Evolutionary conservation across 2,888 invertebrate genomes (phyloP), one percentile per base, ranked within the genome.

Genomic region (Gastrophysa polygoni): DNA sequence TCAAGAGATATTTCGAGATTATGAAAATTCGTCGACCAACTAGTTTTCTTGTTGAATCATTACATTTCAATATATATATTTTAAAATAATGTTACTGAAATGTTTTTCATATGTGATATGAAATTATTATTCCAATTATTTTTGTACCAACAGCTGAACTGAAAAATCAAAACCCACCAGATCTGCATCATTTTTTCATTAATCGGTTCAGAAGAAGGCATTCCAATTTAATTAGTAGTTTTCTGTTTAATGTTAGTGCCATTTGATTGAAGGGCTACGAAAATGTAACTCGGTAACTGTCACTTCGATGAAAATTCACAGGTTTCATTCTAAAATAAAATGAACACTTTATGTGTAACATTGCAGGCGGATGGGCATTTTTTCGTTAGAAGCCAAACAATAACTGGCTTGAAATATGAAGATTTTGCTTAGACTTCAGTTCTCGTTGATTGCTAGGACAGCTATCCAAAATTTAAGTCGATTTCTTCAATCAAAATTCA

Each of bases 211-310:
- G 58, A 63, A 66, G 66, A 71, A 73, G 71, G 74, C 75, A 75
- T 75, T 75, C 75, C 75, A 75, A 68, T 61, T 68, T 69, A 64
- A 64, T 68, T 63, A 63, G 71, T 75, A 74, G 73, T 73, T 71
- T 68, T 66, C 64, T 68, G 64, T 47, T 65, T 71, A 73, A 74
- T 71, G 70, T 72, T 75, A 75, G 76, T 76, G 76, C 76, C 76
- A 76, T 76, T 75, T 69, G 73, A 73, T 73, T 71, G 72, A 72
- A 68, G 73, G 73, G 68, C 68, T 70, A 70, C 61, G 67, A 61
- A 63, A 69, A 66, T 63, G 32, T 34, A 57, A 52, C 20, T 29
- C 14, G 24, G 20, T 20, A 21, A 49, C 14, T 11, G 16, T 55
- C 44, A 16, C 1, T 47, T 47, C 18, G 18, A 47, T 47, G 21